Conservation (phyloP, 2,113 vertebrate species). For the Zosterops japonicus region DNA sequence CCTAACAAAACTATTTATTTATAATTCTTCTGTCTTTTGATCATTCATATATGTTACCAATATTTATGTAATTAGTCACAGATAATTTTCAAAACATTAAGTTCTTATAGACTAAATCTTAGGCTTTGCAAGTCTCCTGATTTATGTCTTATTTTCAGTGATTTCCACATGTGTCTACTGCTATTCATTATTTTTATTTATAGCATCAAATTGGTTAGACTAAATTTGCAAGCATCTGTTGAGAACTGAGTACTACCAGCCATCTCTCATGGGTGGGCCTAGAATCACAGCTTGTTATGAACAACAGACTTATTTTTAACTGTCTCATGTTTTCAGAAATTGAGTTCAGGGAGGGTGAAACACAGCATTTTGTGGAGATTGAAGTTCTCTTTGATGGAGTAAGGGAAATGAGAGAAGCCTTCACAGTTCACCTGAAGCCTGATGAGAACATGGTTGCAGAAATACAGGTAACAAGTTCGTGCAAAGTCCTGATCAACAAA, state of each 20-base stretch:
- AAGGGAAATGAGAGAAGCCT: conserved; percentile 93
- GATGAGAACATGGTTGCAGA: conserved; percentile 95
- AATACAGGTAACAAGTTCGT: conserved; percentile 80
- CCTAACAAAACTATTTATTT: background rate
- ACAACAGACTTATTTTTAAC: background rate
- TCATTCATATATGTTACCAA: background rate
- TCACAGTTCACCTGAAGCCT: conserved; percentile 90
- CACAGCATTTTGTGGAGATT: conserved; percentile 84
- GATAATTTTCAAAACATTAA: background rate
- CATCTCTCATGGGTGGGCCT: background rate
- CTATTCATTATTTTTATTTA: background rate
- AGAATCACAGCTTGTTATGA: background rate
- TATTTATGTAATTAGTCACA: background rate
- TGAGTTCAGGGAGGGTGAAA: conserved; percentile 89
- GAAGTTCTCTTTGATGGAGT: conserved; percentile 87
- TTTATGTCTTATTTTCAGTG: background rate
- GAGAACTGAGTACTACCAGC: background rate
- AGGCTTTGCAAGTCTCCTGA: background rate
- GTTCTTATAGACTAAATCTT: background rate
- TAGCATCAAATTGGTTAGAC: background rate
- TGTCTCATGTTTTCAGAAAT: conserved; percentile 78
- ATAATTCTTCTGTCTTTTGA: background rate
- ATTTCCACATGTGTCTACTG: background rate
- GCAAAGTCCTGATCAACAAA: background rate
- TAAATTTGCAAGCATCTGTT: background rate